These are phyloP conservation scores for Leucophenga montana DNA, from an alignment of 2,888 invertebrate species.

Conservation along the genomic window DNA sequence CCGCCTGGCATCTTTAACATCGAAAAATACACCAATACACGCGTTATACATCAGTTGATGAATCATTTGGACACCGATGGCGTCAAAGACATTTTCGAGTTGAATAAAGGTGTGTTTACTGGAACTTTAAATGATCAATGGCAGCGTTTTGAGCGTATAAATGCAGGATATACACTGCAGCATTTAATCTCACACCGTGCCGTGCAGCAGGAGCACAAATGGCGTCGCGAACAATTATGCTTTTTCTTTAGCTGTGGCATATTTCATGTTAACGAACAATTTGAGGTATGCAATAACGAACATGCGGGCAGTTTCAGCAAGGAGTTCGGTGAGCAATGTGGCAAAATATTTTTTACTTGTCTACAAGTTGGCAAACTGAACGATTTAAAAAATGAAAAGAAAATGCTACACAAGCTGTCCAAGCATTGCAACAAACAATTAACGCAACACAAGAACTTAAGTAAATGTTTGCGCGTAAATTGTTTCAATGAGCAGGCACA, in stretches of 20 bases:
- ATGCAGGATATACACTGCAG: slow-evolving; percentile 77
- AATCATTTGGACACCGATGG: slow-evolving; percentile 77
- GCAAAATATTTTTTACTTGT: slow-evolving; percentile 81
- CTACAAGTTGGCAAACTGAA: slow-evolving; percentile 77
- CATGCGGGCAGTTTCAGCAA: slow-evolving; percentile 73
- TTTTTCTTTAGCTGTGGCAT: slow-evolving; percentile 79
- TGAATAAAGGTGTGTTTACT: slow-evolving; percentile 78
- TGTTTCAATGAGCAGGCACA: slow-evolving; percentile 74
- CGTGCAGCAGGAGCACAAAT: slow-evolving; percentile 73
- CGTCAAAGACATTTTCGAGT: slow-evolving; percentile 78
- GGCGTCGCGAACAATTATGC: slow-evolving; percentile 79
- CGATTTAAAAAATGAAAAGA: slow-evolving; percentile 78
- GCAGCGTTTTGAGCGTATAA: slow-evolving; percentile 81
- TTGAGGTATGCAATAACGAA: slow-evolving; percentile 55
- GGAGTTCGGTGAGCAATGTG: slow-evolving; percentile 76
- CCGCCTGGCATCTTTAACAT: slow-evolving; percentile 83
- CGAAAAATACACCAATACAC: slow-evolving; percentile 81
- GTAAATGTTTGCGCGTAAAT: slow-evolving; percentile 76
- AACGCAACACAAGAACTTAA: slow-evolving; percentile 74
- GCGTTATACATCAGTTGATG: slow-evolving; percentile 79
- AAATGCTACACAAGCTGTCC: slow-evolving; percentile 77
- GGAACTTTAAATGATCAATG: slow-evolving; percentile 76
- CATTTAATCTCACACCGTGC: slow-evolving; percentile 72
- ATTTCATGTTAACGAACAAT: slow-evolving; percentile 75
- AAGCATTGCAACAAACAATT: slow-evolving; percentile 76